These are phyloP conservation scores for Aleiodes leptofemur DNA, from an alignment of 2,888 invertebrate species.

Conservation along the genomic window DNA sequence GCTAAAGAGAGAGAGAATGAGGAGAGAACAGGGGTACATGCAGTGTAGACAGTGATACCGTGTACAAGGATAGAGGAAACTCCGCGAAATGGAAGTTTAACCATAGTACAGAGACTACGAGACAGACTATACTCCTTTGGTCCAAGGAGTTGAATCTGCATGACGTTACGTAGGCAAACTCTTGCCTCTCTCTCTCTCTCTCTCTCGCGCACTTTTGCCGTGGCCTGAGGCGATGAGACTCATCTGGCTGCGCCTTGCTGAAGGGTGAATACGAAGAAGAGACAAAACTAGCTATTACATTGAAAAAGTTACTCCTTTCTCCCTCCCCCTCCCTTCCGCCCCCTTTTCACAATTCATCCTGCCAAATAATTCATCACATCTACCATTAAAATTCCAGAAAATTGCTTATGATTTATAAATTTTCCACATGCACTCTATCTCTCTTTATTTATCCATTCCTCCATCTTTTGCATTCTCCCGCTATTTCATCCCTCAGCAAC, in stretches of 20 bases:
- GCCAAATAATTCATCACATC: not conserved
- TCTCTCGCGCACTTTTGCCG: not conserved
- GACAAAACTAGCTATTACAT: slow-evolving; percentile 56
- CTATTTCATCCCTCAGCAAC: not conserved
- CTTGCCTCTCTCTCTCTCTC: too few relatives aligned
- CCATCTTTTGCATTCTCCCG: not conserved
- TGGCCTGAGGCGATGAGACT: not conserved
- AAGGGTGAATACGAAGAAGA: slow-evolving; percentile 21
- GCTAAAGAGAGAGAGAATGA: not conserved
- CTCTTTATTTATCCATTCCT: not conserved
- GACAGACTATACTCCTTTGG: slow-evolving; percentile 45
- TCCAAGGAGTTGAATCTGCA: slow-evolving; percentile 45
- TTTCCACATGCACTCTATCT: not conserved
- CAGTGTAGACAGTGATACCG: not conserved
- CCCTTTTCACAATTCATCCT: slow-evolving; percentile 6
- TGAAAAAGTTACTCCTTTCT: slow-evolving; percentile 54
- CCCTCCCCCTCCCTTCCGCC: slow-evolving; percentile 40
- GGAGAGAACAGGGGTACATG: not conserved
- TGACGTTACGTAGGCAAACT: slow-evolving; percentile 7
- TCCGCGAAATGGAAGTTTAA: slow-evolving; percentile 46
- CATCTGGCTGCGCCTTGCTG: slow-evolving; percentile 1
- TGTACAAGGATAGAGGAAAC: slow-evolving; percentile 37
- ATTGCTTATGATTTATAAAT: slow-evolving; percentile 26
- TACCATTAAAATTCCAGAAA: not conserved
- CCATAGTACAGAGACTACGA: slow-evolving; percentile 27